Conservation (phyloP, 2,888 invertebrate species). For the Pasiphila rectangulata region DNA sequence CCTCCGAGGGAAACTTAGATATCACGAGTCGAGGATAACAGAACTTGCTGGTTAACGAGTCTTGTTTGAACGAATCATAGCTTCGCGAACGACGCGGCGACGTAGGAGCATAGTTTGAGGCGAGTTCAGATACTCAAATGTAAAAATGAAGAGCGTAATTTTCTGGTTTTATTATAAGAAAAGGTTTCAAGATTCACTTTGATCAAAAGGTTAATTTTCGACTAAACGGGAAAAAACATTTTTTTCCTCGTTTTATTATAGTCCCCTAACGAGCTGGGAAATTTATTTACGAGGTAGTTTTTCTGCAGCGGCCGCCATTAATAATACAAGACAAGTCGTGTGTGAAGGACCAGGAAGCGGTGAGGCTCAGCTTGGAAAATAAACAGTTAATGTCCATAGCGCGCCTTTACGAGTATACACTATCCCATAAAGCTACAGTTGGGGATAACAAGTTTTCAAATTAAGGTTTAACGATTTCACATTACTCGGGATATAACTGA, state of each 20-base stretch:
- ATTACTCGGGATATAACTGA: too few species aligned
- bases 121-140: too few species aligned
- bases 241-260: not conserved
- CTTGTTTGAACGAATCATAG: not conserved
- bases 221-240: too few species aligned
- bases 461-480: not conserved
- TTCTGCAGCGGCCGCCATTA: constrained; percentile 30
- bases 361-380: constrained; percentile 29
- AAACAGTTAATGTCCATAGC: constrained; percentile 21
- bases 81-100: not conserved
- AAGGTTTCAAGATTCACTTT: too few species aligned
- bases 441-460: not conserved
- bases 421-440: not conserved
- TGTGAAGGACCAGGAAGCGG: constrained; percentile 14
- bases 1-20: constrained; percentile 13
- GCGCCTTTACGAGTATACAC: too few species aligned
- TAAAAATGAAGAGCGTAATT: too few species aligned
- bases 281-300: constrained; percentile 30
- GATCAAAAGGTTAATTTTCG: too few species aligned
- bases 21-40: constrained; percentile 14
- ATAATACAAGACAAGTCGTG: constrained; percentile 29
- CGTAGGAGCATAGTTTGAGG: too few species aligned
- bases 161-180: not conserved
- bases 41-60: too few species aligned
- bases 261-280: constrained; percentile 6